Evolutionary conservation across 2,797 vertebrate genomes (phyloP).

Genomic region (Vultur gryphus): DNA sequence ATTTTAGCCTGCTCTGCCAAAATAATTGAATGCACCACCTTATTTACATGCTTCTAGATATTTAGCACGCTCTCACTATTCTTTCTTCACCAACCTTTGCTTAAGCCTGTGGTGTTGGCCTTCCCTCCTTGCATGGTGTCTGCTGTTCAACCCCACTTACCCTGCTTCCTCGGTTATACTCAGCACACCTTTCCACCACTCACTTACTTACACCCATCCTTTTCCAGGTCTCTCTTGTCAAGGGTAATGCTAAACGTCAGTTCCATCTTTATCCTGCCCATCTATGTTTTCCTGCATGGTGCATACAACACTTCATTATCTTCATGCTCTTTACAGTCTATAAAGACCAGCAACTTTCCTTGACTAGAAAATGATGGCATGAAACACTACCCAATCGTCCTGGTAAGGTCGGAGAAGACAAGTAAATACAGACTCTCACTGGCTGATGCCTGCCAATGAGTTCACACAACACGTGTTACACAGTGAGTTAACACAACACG

Average conservation of each 20-base stretch:
- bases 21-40: conserved; percentile 19
- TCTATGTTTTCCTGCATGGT: neutral
- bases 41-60: conserved; percentile 18
- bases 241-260: neutral
- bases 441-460: neutral
- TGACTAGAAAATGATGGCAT: neutral
- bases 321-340: neutral
- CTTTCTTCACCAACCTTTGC: neutral
- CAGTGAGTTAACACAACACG: neutral
- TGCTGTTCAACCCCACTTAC: neutral
- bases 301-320: neutral
- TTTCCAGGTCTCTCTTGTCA: neutral
- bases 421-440: neutral
- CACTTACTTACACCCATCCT: neutral
- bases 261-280: neutral
- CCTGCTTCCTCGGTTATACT: neutral
- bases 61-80: neutral
- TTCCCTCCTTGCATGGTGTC: neutral
- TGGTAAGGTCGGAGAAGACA: neutral
- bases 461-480: neutral
- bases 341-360: neutral
- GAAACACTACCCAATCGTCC: neutral
- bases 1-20: conserved; percentile 40
- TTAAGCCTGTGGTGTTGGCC: neutral
- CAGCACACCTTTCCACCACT: neutral